Evolutionary conservation across 2,888 invertebrate genomes (phyloP), one percentile per base, ranked within the genome.

Genomic region (Abrostola tripartita): DNA sequence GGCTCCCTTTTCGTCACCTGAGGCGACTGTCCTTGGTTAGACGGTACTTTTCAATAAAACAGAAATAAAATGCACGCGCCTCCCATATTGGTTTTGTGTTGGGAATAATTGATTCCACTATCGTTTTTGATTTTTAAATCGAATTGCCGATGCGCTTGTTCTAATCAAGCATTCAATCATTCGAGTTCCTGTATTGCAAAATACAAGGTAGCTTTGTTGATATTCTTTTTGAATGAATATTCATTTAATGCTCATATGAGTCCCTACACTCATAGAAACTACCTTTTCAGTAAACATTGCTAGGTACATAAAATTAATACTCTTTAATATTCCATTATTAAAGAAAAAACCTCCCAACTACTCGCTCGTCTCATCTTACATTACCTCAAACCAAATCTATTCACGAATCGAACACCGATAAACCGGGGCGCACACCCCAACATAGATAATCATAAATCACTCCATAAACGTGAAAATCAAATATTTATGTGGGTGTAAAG

Each of bases 1-100:
- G 88, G 81, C 83, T 81, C 86, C 88, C 89, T 88, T 81, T 80
- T 74, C 85, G 89, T 87, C 91, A 93, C 94, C 92, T 94, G 90
- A 92, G 92, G 92, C 92, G 85, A 85, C 87, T 86, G 86, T 86
- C 85, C 85, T 81, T 82, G 86, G 85, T 89, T 89, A 88, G 88
- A 88, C 88, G 79, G 77, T 65, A 76, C 69, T 85, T 90, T 89
- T 88, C 90, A 89, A 91, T 90, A 90, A 88, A 88, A 84, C 82
- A 85, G 77, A 82, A 86, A 84, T 86, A 85, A 84, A 85, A 83
- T 78, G 68, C 79, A 79, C 76, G 73, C 80, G 76, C 62, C 61
- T 78, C 69, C 74, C 55, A 62, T 76, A 79, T 79, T 72, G 76
- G 78, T 74, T 79, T 72, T 70, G 40, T 56, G 61, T 65, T 72